Evolutionary conservation across 2,797 vertebrate genomes (phyloP), one percentile per base, ranked within the genome.

Genomic region (Benthosema pterotum): DNA sequence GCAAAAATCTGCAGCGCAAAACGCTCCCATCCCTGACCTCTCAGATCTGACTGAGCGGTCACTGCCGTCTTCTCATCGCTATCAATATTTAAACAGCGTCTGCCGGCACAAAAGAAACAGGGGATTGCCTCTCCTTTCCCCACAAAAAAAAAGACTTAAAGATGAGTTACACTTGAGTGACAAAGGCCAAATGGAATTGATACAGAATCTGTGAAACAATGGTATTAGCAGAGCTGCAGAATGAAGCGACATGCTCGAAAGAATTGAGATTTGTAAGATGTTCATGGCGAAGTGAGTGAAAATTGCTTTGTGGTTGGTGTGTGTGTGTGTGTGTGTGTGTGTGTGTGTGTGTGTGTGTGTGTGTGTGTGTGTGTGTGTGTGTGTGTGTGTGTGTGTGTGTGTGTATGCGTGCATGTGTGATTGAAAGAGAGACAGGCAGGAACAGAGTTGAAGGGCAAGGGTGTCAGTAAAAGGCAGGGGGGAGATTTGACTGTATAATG

Each of bases 31-130:
- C 80, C 75, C 76, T 86, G 77, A 88, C 85, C 84, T 66, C 77
- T 82, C 69, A 61, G 79, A 85, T 87, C 68, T 82, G 72, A 78
- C 85, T 78, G 78, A 86, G 77, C 55, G 72, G 83, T 76, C 85
- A 61, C 63, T 52, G 7, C 52, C 16, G 74, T 58, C 55, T 84
- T 74, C 80, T 80, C 75, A 69, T 83, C 65, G 63, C 84, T 84
- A 87, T 91, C 87, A 90, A 91, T 93, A 89, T 92, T 92, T 90
- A 91, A 91, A 84, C 87, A 89, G 84, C 65, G 60, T 71, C 64
- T 61, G 25, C 1, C 4, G 72, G 65, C 77, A 85, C 78, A 87
- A 87, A 89, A 82, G 80, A 73, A 82, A 78, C 72, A 69, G 60
- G 59, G 32, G 15, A 1, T 58, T 75, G 58, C 53, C 65, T 65